phyloP scores from a whole-genome alignment of 2,888 invertebrate genomes.

The Chrysina gloriosa region DNA sequence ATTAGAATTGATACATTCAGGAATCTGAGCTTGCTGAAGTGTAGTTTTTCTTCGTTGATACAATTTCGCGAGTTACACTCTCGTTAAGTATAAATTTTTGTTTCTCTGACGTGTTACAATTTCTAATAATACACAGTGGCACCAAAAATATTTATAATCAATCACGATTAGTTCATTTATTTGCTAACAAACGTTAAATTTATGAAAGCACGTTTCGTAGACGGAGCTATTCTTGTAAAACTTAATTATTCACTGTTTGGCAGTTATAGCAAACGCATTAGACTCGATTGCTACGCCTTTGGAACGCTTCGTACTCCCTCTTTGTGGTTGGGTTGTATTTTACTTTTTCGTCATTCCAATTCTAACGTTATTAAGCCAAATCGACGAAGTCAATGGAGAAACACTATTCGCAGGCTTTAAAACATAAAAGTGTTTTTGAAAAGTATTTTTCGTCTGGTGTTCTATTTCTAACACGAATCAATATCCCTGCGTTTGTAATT shows the following conservation, averaged over 20 bases:
- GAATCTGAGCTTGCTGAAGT: no score
- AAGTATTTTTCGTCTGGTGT: neutral
- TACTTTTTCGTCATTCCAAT: neutral
- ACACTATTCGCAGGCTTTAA: neutral
- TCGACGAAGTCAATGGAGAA: neutral
- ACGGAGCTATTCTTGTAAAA: slow-evolving; percentile 24
- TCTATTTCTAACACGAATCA: neutral
- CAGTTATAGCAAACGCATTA: slow-evolving; percentile 16
- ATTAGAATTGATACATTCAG: no score
- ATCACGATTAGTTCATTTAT: slow-evolving; percentile 16
- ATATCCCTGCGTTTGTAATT: neutral
- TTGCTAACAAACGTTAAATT: slow-evolving; percentile 26
- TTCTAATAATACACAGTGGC: slow-evolving; percentile 8
- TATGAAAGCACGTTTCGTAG: slow-evolving; percentile 7
- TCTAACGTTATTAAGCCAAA: neutral
- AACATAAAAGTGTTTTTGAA: slow-evolving; percentile 1
- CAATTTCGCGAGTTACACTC: no score
- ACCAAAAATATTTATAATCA: slow-evolving; percentile 4
- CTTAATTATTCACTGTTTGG: slow-evolving; percentile 34
- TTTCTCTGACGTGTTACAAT: neutral
- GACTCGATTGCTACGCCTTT: neutral
- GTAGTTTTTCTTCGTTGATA: no score
- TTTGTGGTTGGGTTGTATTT: neutral
- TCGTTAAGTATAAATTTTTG: neutral
- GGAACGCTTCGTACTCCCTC: neutral